Evolutionary conservation across 2,888 invertebrate genomes (phyloP), one percentile per base, ranked within the genome.

Genomic region (Melanostoma scalare): DNA sequence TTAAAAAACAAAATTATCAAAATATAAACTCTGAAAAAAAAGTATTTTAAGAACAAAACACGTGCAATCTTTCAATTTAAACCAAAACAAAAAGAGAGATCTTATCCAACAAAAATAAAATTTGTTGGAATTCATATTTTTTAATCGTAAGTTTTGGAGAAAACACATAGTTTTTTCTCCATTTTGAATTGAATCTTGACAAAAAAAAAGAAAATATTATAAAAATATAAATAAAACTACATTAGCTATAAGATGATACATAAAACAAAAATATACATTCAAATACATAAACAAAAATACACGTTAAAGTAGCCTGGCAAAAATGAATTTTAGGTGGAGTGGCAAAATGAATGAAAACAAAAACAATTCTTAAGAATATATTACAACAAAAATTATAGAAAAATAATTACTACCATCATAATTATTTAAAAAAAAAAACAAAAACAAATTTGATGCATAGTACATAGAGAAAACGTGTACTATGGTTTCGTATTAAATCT

Each of bases 291-390:
- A 84, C 56, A 82, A 68, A 73, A 77, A 65, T 58, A 84, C 79
- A 84, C 79, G 67, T 72, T 75, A 52, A 84, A 53, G 84, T 84
- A 84, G 84, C 84, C 84, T 84, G 84, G 79, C 84, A 84, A 84
- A 82, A 84, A 84, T 84, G 77, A 84, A 79, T 75, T 73, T 84
- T 84, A 79, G 67, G 65, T 79, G 84, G 55, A 84, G 84, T 84
- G 84, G 74, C 84, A 84, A 84, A 84, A 84, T 84, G 79, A 84
- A 84, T 74, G 65, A 77, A 80, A 52, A 56, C 46, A 56, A 63
- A 46, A 50, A 58, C 10, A 36, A 58, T 78, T 69, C 79, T 79
- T 84, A 75, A 79, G 79, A 84, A 84, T 84, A 84, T 84, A 73
- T 82, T 67, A 1, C 36, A 48, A 53, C 67, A 68, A 72, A 20